These are phyloP conservation scores for Dicaeum eximium DNA, from an alignment of 2,113 vertebrate genomes.

Conservation along the genomic window DNA sequence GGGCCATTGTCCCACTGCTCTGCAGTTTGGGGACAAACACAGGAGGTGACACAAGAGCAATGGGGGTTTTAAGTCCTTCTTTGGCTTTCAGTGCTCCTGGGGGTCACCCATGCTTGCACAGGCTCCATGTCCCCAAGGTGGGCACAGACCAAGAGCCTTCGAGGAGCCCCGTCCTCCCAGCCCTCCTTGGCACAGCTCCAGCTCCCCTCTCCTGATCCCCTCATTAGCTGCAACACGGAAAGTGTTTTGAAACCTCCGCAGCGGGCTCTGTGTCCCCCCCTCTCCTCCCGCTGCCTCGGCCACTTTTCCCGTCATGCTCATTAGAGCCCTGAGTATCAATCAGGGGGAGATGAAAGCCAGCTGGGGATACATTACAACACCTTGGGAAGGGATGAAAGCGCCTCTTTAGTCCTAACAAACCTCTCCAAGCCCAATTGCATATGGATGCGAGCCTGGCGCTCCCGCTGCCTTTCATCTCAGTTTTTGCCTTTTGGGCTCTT, in stretches of 20 bases:
- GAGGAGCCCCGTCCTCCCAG: fast-evolving
- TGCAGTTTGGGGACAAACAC: not conserved
- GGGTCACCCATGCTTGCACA: fast-evolving
- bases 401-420: slow-evolving; percentile 65
- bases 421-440: slow-evolving; percentile 52
- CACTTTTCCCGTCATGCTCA: slow-evolving; percentile 64
- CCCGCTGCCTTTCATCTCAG: slow-evolving; percentile 55
- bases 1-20: too few species aligned
- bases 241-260: slow-evolving; percentile 38
- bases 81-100: not conserved
- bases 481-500: not conserved
- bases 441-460: not conserved
- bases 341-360: slow-evolving; percentile 71
- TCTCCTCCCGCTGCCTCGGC: not conserved
- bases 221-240: slow-evolving; percentile 24
- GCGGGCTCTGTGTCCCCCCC: not conserved
- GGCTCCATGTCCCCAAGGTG: fast-evolving
- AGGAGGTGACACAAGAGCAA: too few species aligned
- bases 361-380: slow-evolving; percentile 58
- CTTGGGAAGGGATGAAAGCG: slow-evolving; percentile 66
- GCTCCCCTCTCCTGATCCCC: not conserved
- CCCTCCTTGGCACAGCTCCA: not conserved
- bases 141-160: not conserved
- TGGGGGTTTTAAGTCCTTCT: fast-evolving
- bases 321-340: slow-evolving; percentile 67